phyloP scores from a whole-genome alignment of 2,888 invertebrate species.

The Drosophila borealis region DNA sequence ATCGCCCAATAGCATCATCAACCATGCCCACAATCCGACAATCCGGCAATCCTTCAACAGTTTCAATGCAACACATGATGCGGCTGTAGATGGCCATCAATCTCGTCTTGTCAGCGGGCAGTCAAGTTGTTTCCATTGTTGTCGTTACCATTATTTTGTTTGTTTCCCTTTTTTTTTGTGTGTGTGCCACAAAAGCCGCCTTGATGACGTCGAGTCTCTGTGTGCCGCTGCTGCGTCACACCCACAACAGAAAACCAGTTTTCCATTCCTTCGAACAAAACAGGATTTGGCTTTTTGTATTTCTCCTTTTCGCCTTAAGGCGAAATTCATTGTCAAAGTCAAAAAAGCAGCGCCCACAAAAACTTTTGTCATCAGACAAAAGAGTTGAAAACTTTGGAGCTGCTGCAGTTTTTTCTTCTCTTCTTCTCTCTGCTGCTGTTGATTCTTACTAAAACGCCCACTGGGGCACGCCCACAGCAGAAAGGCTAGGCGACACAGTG shows the following conservation, averaged over 20 bases:
- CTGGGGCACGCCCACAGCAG: conserved; percentile 47
- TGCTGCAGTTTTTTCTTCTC: not conserved
- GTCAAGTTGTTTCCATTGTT: conserved; percentile 75
- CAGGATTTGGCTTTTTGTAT: conserved; percentile 60
- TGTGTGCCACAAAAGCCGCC: conserved; percentile 46
- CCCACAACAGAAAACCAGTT: conserved; percentile 72
- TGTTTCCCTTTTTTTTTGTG: not conserved
- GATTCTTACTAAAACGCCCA: conserved; percentile 24
- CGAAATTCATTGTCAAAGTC: conserved; percentile 80
- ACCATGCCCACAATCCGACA: conserved; percentile 39
- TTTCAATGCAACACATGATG: conserved; percentile 32
- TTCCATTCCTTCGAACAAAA: conserved; percentile 61
- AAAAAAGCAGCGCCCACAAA: conserved; percentile 69
- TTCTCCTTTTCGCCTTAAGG: conserved; percentile 67
- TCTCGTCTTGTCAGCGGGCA: conserved; percentile 73
- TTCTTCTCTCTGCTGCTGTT: conserved; percentile 2
- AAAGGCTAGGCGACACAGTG: conserved; percentile 48
- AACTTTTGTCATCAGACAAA: conserved; percentile 80
- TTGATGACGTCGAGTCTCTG: conserved; percentile 64
- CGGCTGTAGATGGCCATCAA: conserved; percentile 67
- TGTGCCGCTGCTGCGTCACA: conserved; percentile 48
- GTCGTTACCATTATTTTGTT: conserved; percentile 30
- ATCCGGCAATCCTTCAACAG: conserved; percentile 38
- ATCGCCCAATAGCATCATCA: conserved; percentile 34
- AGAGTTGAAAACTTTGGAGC: conserved; percentile 66